Percentiles rank a stretch among this genome's conserved stretches.
phyloP scores from a whole-genome alignment of 30 jellyfish, hydroid and myxozoan species.

The Aurelia sp. region DNA sequence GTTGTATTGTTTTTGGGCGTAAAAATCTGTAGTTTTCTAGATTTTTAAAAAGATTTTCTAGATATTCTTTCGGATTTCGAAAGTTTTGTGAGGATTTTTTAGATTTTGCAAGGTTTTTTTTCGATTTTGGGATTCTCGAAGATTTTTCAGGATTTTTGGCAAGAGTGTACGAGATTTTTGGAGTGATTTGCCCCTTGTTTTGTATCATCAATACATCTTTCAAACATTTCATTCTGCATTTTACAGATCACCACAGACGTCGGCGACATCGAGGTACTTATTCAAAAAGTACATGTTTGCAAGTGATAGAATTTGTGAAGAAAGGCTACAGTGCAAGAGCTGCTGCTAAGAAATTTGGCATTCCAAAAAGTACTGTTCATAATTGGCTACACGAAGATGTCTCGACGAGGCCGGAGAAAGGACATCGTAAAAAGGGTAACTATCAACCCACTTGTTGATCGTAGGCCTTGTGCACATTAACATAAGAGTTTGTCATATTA shows the following conservation, averaged over 20 bases:
- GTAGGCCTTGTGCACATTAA: not conserved
- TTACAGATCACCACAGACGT: slow-evolving; percentile 38
- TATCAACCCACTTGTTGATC: not conserved
- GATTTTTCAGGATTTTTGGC: too few relatives aligned
- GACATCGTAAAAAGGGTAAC: slow-evolving; percentile 83
- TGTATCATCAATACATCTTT: too few relatives aligned
- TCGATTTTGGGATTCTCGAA: too few relatives aligned
- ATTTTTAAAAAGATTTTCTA: too few relatives aligned
- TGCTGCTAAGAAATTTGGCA: slow-evolving; percentile 89
- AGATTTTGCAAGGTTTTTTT: too few relatives aligned
- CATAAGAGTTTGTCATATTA: too few relatives aligned
- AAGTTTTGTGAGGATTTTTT: too few relatives aligned
- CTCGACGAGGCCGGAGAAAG: slow-evolving; percentile 83
- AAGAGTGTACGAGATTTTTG: too few relatives aligned
- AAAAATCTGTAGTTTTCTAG: too few relatives aligned
- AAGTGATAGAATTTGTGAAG: slow-evolving; percentile 78
- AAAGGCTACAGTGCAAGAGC: slow-evolving; percentile 91
- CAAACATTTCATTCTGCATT: not conserved
- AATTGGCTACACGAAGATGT: slow-evolving; percentile 91
- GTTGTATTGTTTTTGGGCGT: too few relatives aligned
- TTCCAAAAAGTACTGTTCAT: slow-evolving; percentile 88
- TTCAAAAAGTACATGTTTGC: slow-evolving; percentile 73
- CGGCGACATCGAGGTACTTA: slow-evolving; percentile 86
- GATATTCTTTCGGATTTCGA: too few relatives aligned
- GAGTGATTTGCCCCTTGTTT: too few relatives aligned